Evolutionary conservation across 2,797 vertebrate genomes (phyloP).

Genomic region (Rhyacichthys aspro): DNA sequence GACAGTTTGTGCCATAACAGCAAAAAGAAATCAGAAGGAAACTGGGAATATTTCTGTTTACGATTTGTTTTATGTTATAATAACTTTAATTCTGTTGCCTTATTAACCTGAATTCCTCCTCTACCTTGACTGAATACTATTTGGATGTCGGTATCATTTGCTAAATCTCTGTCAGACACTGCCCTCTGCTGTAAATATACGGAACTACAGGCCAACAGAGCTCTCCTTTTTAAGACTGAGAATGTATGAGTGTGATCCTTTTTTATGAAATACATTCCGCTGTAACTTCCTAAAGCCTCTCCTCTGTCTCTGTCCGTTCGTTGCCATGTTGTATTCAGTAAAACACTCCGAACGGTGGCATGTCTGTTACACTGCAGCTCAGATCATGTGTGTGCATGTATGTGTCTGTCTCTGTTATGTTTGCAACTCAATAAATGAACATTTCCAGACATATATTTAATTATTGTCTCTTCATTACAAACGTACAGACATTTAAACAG

Average conservation of each 20-base stretch:
- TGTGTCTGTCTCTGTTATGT: slow-evolving; percentile 21
- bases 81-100: slow-evolving; percentile 22
- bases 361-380: slow-evolving; percentile 18
- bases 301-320: not conserved
- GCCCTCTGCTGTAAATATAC: slow-evolving; percentile 25
- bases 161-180: slow-evolving; percentile 12
- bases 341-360: slow-evolving; percentile 24
- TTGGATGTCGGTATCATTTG: slow-evolving; percentile 25
- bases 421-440: slow-evolving; percentile 49
- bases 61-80: too few species aligned
- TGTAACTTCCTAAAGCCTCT: not conserved
- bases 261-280: slow-evolving; percentile 5
- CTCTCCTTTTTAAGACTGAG: slow-evolving; percentile 26
- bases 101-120: slow-evolving; percentile 19
- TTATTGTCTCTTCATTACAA: too few species aligned
- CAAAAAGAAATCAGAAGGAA: too few species aligned
- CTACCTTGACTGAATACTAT: slow-evolving; percentile 24
- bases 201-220: not conserved
- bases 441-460: too few species aligned
- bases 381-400: slow-evolving; percentile 39
- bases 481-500: too few species aligned
- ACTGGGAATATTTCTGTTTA: too few species aligned
- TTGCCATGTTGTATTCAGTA: slow-evolving; percentile 19
- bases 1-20: not conserved
- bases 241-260: slow-evolving; percentile 37